Base-by-base conservation (phyloP, 1,140 invertebrate species). In the Streblospio benedicti region DNA sequence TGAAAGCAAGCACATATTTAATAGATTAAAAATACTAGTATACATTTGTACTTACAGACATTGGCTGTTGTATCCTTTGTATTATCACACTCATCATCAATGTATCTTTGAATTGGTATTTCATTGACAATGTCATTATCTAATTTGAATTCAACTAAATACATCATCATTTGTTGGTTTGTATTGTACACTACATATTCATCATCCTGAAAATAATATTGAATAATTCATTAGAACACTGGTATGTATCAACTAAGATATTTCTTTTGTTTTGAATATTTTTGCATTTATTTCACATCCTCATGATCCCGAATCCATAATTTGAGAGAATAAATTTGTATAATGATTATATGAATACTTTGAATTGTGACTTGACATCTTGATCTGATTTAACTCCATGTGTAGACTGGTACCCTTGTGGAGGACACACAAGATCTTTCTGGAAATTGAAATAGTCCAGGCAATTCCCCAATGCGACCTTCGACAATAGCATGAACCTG, bases 171-270 rank as follows among this genome's bases (percentile, higher is more conserved):
- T 58, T 75, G 75, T 60, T 79, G 76, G 23, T 63, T 61, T 4
- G 65, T 60, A 23, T 69, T 56, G 63, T 76, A 78, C 28, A 79
- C 64, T 16, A 71, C 75, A 70, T 67, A 79, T 59, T 78, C 73
- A 67, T 78, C 71, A 65, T 74, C 66, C 74, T 76, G 58, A 5
- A 52, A 51, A n/a, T n/a, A n/a, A n/a, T n/a, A n/a, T n/a, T n/a
- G n/a, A n/a, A n/a, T n/a, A n/a, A n/a, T n/a, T n/a, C n/a, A n/a
- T n/a, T n/a, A n/a, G n/a, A n/a, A n/a, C n/a, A n/a, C n/a, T n/a
- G n/a, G n/a, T n/a, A n/a, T n/a, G n/a, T n/a, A n/a, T n/a, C n/a
- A n/a, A n/a, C n/a, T n/a, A n/a, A n/a, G n/a, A n/a, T n/a, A n/a
- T n/a, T n/a, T n/a, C n/a, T n/a, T n/a, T n/a, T n/a, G n/a, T n/a